Evolutionary conservation across 2,113 vertebrate genomes (phyloP), one percentile per base, ranked within the genome.

Genomic region (Elanoides forficatus): DNA sequence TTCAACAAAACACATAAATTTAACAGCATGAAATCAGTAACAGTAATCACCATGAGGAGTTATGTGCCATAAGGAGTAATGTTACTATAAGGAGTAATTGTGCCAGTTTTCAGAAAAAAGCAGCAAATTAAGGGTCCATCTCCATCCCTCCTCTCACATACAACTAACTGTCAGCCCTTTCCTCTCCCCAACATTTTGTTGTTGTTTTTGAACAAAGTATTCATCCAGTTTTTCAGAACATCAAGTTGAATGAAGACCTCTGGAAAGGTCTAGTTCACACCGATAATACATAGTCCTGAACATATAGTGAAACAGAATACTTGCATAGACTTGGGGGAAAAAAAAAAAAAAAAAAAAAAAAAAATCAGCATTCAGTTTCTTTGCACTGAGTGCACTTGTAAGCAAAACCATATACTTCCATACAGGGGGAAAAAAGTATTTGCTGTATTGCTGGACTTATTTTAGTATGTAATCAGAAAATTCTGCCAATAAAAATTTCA

Each of bases 301-400:
- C 5, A 26, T 7, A 45, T 0, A 50, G 23, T 0, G 0, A 30
- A 27, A 71, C 62, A 18, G 17, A 79, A 59, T 12, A 74, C 10
- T 30, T 55, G 29, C 29, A 63, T 2, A 74, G 22, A 25, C 10
- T 29, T 23, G 20, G 40, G 40, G 0, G 17, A 85, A 82, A 58
- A 65, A 79, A 0, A 19, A 85, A 82, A 58, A 65, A 79, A 6
- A 20, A 52, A 52, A 52, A 26, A 0, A 19, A 85, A 82, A 52
- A 65, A 79, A 7, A 4, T 29, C 62, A 73, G 19, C 21, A 47
- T 23, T 86, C 48, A 32, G 19, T 45, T 58, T 66, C 42, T 34
- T 66, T 90, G 42, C 43, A 74, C 3, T 2, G 50, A 40, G 15
- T 13, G 7, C 15, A 47, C 26, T 59, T 1, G 0, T 52, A 55